Conservation (phyloP, 2,888 invertebrate species). For the Chloroclystis v-ata region DNA sequence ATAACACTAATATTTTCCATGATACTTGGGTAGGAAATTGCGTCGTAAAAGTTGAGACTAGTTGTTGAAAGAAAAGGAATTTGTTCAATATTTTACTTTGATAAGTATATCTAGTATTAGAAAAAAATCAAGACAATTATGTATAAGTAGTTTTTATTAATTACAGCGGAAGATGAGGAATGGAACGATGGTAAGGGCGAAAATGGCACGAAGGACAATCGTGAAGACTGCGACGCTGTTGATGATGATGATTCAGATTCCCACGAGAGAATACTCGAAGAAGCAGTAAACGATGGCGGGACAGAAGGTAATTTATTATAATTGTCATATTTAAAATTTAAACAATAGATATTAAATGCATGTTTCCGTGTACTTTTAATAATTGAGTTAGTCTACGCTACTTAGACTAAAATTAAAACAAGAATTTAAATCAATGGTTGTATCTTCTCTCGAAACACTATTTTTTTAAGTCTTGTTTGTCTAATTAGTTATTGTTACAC, state of each 20-base stretch:
- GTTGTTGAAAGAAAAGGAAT: conserved; percentile 31
- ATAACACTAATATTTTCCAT: conserved; percentile 33
- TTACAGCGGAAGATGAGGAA: conserved; percentile 66
- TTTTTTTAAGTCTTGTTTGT: too few species aligned
- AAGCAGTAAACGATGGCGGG: conserved; percentile 32
- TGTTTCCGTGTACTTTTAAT: too few species aligned
- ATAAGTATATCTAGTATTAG: too few species aligned
- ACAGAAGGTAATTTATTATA: conserved; percentile 41
- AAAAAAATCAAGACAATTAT: background rate
- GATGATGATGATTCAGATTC: conserved; percentile 34
- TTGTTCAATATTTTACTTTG: background rate
- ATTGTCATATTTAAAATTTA: too few species aligned
- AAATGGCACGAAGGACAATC: conserved; percentile 31
- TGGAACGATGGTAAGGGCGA: conserved; percentile 50
- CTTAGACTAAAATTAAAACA: too few species aligned
- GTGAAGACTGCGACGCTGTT: conserved; percentile 30
- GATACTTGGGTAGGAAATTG: conserved; percentile 36
- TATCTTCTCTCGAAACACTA: too few species aligned
- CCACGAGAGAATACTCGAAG: conserved; percentile 34
- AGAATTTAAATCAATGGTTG: too few species aligned
- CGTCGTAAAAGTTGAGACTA: conserved; percentile 35
- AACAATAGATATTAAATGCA: too few species aligned
- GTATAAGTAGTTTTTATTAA: background rate
- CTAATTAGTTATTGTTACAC: too few species aligned
- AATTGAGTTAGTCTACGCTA: too few species aligned